phyloP scores from a whole-genome alignment of 2,797 vertebrate genomes.

The Coranthus polyacanthus region DNA sequence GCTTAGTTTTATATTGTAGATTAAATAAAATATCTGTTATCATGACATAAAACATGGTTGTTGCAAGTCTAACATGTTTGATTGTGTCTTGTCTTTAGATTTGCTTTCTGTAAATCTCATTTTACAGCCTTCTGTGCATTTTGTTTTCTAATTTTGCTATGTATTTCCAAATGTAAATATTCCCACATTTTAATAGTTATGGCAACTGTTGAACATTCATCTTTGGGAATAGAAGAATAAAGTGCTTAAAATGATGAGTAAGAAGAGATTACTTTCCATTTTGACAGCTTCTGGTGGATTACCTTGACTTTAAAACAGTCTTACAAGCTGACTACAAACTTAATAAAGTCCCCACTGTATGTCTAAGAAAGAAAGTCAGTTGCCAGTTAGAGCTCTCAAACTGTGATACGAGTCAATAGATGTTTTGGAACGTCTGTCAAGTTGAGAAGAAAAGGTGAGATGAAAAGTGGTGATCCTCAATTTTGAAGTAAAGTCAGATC shows the following conservation, averaged over 20 bases:
- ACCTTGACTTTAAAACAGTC: conserved; percentile 38
- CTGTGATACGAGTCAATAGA: conserved; percentile 38
- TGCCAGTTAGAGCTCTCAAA: conserved; percentile 38
- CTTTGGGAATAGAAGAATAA: conserved; percentile 34
- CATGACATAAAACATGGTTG: not conserved
- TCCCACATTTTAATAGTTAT: conserved; percentile 7
- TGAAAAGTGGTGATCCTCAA: conserved; percentile 11
- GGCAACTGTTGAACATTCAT: conserved; percentile 37
- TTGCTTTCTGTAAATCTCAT: not conserved
- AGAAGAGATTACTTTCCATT: conserved; percentile 49
- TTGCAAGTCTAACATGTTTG: not conserved
- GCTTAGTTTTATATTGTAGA: not conserved
- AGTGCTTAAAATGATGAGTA: conserved; percentile 28
- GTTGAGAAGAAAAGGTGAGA: conserved; percentile 17
- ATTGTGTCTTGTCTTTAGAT: conserved; percentile 2
- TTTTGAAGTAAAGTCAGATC: no score
- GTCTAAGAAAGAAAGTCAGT: conserved; percentile 28
- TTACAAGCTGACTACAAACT: conserved; percentile 39
- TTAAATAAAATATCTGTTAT: not conserved
- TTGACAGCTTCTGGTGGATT: conserved; percentile 53
- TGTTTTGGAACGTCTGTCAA: conserved; percentile 27
- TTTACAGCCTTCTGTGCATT: conserved; percentile 10
- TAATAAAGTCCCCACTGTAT: conserved; percentile 29
- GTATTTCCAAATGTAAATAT: conserved; percentile 16
- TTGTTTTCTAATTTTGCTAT: conserved; percentile 16